Base-by-base conservation (phyloP, 1,140 invertebrate genomes). In the Heliconius hermathena region DNA sequence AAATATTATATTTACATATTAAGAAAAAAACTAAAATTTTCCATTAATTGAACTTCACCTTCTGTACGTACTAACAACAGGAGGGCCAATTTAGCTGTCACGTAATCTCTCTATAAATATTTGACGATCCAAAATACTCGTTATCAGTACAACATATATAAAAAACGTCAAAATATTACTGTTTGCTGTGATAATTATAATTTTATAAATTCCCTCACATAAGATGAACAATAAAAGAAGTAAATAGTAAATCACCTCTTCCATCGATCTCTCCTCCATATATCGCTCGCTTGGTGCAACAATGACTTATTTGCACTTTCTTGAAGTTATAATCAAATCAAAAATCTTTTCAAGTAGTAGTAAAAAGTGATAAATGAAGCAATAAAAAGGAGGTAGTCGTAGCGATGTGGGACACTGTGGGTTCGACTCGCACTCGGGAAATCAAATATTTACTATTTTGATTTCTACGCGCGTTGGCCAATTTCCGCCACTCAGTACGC, bases 161-260 rank as follows among this genome's bases (percentile, higher is more conserved):
- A 13, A 36, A 29, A 66, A 66, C 60, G 57, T 26, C 57, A 60
- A 60, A 60, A 60, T 60, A 29, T 16, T 66, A 29, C 60, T 29
- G 60, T 66, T 66, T 66, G 60, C n/a, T 66, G 60, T 29, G 9
- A 66, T 66, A 66, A 66, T 66, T 66, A 66, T 16, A 66, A 66
- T 66, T 26, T 29, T 29, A 29, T 26, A 66, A 66, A 66, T 66
- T 66, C 9, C n/a, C 60, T 29, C 22, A 13, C 26, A 26, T 3
- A 29, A 66, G 4, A 29, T 66, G 26, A 66, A 29, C 13, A 22
- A 29, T 29, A 66, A 66, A 26, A 22, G 60, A 29, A 1, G 13
- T 8, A 29, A 66, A 29, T 11, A 66, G 22, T 16, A 29, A 11
- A 13, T 13, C 0, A 66, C 11, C 11, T 11, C 9, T 66, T 29